Evolutionary conservation across 2,888 invertebrate genomes (phyloP).

Genomic region (Drosophila diplacantha): DNA sequence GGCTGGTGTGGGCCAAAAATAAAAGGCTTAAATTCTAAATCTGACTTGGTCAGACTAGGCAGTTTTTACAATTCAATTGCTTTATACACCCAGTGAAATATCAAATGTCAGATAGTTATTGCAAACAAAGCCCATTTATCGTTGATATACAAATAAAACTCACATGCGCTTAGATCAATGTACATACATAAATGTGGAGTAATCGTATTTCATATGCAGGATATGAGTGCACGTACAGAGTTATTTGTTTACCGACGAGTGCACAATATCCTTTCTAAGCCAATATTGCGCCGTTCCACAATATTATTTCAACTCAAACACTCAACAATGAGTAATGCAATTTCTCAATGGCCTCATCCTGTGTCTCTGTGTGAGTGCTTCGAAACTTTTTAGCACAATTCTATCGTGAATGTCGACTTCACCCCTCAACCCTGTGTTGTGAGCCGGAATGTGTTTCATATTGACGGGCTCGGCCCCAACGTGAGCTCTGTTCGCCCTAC

Average conservation of each 20-base stretch:
- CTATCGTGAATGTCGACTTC: conserved; percentile 18
- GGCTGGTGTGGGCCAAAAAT: neutral
- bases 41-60: neutral
- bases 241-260: conserved; percentile 33
- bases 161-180: conserved; percentile 11
- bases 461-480: conserved; percentile 30
- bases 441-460: conserved; percentile 33
- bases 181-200: conserved; percentile 18
- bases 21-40: neutral
- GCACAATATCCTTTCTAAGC: conserved; percentile 41
- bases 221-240: conserved; percentile 14
- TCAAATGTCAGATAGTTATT: conserved; percentile 7
- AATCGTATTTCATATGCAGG: conserved; percentile 30
- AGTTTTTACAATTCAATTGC: conserved; percentile 19
- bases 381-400: conserved; percentile 33
- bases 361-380: conserved; percentile 16
- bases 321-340: conserved; percentile 34
- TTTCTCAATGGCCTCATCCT: conserved; percentile 20
- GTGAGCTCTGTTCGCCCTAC: neutral
- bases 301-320: conserved; percentile 43
- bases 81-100: neutral
- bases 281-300: conserved; percentile 38
- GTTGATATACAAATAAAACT: conserved; percentile 9
- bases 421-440: conserved; percentile 9
- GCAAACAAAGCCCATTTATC: conserved; percentile 26